Evolutionary conservation across 2,797 vertebrate genomes (phyloP), one percentile per base, ranked within the genome.

Genomic region (Rhincodon typus): DNA sequence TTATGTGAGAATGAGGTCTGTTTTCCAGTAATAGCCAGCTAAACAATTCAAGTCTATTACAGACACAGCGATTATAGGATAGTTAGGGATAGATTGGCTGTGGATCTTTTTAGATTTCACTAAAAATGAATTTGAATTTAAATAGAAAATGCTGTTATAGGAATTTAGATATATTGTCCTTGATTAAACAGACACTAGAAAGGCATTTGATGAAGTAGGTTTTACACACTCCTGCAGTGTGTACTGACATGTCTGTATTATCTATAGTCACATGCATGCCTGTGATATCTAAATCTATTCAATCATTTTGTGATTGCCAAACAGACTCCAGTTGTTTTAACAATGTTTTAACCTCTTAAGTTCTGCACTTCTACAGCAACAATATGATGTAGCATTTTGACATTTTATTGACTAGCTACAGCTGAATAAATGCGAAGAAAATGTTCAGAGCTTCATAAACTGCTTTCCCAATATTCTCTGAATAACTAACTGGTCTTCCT

Each of bases 211-310:
- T 91, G 88, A 94, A 94, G 94, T 74, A 72, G 67, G 69, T 74
- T 74, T 74, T 53, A 95, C 94, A 30, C 94, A 72, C 94, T 95
- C 69, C 94, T 77, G 46, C 46, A 77, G 94, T 95, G 50, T 72
- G 94, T n/a, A 95, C 94, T 95, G 94, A 95, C 94, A 95, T 77
- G 94, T 95, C 94, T 34, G 70, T 21, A 95, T 95, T 77, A 95
- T 95, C 94, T 74, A 74, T 25, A 53, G 94, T 95, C 94, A 95
- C 94, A 57, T 95, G 70, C 94, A 27, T 94, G 94, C 42, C 94
- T 95, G 70, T 74, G 70, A 50, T 77, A 53, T 74, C 72, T 72
- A 77, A 77, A 77, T 19, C 94, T 77, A 74, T 95, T 95, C 94
- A 74, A 95, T 77, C 94, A 95, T 69, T 95, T 95, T 74, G 46